phyloP scores from a whole-genome alignment of 2,797 vertebrate genomes.

The Champsocephalus esox region DNA sequence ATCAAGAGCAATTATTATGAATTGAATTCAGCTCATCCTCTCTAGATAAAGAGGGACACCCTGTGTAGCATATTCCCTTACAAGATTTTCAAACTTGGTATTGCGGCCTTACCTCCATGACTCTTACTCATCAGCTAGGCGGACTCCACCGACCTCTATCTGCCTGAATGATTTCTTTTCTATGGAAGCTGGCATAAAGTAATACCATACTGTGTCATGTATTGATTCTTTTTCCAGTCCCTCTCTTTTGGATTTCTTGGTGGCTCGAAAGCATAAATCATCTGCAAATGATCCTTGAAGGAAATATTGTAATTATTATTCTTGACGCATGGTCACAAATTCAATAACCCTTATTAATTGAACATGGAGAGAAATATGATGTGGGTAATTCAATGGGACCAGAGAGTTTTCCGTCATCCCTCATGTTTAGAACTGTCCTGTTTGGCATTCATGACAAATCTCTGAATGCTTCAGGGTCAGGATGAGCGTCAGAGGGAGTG shows the following conservation, averaged over 20 bases:
- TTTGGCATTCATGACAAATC: conserved; percentile 68
- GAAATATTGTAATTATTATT: conserved; percentile 86
- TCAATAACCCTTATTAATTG: conserved; percentile 86
- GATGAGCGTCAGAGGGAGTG: conserved; percentile 50
- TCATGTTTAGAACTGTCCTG: conserved; percentile 69
- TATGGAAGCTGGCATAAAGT: conserved; percentile 78
- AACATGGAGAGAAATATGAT: conserved; percentile 83
- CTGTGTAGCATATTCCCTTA: conserved; percentile 28
- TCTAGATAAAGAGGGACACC: conserved; percentile 47
- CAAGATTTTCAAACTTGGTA: conserved; percentile 46
- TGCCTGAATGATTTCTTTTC: conserved; percentile 81
- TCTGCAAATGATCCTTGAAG: conserved; percentile 81
- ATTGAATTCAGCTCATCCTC: conserved; percentile 63
- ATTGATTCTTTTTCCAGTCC: conserved; percentile 79
- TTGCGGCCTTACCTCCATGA: conserved; percentile 30
- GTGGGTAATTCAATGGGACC: conserved; percentile 77
- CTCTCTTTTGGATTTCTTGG: conserved; percentile 77
- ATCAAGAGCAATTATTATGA: conserved; percentile 70
- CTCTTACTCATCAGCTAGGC: conserved; percentile 56
- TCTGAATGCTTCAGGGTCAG: conserved; percentile 47
- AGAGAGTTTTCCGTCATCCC: conserved; percentile 64
- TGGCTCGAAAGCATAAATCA: conserved; percentile 82
- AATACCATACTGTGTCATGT: conserved; percentile 79
- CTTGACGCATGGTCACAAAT: conserved; percentile 83
- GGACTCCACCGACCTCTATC: conserved; percentile 69